Base-by-base conservation (phyloP, 2,113 vertebrate genomes). In the Alligator sinensis region DNA sequence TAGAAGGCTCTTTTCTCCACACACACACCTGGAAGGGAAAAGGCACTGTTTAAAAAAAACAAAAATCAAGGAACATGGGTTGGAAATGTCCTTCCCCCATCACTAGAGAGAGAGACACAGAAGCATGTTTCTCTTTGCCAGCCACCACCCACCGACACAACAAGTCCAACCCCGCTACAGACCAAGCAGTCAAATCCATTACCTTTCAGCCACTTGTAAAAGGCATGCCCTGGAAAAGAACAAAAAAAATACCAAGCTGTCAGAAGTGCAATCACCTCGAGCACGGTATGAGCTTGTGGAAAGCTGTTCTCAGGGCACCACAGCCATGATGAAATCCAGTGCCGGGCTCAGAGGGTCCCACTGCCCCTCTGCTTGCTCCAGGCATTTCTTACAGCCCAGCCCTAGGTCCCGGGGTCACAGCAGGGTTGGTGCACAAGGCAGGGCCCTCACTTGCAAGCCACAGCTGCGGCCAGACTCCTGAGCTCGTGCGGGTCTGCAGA, bases 1-100 rank as follows among this genome's bases (percentile, higher is more conserved):
- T 99, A 99, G 97, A 99, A 99, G 75, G 99, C 99, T 93, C 99
- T 97, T 94, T 99, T 99, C 97, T 99, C 99, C 91, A 99, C 98
- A 87, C 99, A 99, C 78, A 99, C 97, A 28, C 98, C 99, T 99
- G 95, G 60, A 92, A 95, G 86, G 30, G 77, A 88, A 80, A 86
- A 0, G 22, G 7, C 9, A 9, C 2, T 3, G 1, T 2, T 64
- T 3, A 16, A 80, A 60, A 2, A 28, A 13, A 63, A 27, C 16
- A 2, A 13, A 63, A 27, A 28, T 22, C 68, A 21, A 19, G 14
- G 86, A 90, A 66, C 62, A 27, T 0, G 4, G 1, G 0, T 2
- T 55, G 77, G 4, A 25, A 74, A 10, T 91, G 55, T 28, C 68
- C 28, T 30, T 62, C 86, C 59, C 57, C 22, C 24, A 54, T 58